phyloP scores from a whole-genome alignment of 2,888 invertebrate genomes.

The Xiphydria camelus region DNA sequence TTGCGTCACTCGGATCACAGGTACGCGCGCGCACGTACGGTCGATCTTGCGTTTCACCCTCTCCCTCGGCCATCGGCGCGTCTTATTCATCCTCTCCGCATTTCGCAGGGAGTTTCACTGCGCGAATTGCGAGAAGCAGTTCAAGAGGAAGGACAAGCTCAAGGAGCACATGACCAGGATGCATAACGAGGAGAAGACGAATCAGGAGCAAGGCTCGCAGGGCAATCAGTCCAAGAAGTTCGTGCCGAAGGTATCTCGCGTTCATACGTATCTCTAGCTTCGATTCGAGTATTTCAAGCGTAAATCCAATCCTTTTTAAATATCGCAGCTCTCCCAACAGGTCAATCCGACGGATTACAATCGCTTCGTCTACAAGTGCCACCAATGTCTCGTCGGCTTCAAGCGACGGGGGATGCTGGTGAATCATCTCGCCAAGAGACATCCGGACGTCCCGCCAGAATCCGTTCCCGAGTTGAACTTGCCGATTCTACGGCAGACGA shows the following conservation, averaged over 20 bases:
- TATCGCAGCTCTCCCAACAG: constrained; percentile 23
- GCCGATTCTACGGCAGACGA: constrained; percentile 76
- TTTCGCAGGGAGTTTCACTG: constrained; percentile 71
- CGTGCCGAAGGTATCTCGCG: constrained; percentile 60
- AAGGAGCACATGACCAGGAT: constrained; percentile 73
- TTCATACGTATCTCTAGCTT: not conserved
- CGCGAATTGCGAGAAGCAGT: constrained; percentile 75
- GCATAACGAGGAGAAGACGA: constrained; percentile 62
- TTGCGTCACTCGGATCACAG: constrained; percentile 60
- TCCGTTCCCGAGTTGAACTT: constrained; percentile 74
- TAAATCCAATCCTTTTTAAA: not conserved
- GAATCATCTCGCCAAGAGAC: constrained; percentile 81
- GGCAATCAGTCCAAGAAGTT: constrained; percentile 60
- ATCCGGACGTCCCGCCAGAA: constrained; percentile 68
- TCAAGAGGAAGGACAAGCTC: constrained; percentile 76
- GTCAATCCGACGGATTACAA: constrained; percentile 68
- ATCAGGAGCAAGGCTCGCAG: constrained; percentile 27
- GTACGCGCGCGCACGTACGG: constrained; percentile 45
- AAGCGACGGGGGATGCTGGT: constrained; percentile 84
- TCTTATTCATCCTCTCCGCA: too few species aligned
- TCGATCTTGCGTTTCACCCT: too few species aligned
- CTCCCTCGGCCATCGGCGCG: not conserved
- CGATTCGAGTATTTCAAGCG: too few species aligned
- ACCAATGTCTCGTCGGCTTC: constrained; percentile 74
- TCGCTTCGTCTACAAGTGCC: constrained; percentile 76